Base-by-base conservation (phyloP, 2,888 invertebrate species). In the Sesamia inferens region DNA sequence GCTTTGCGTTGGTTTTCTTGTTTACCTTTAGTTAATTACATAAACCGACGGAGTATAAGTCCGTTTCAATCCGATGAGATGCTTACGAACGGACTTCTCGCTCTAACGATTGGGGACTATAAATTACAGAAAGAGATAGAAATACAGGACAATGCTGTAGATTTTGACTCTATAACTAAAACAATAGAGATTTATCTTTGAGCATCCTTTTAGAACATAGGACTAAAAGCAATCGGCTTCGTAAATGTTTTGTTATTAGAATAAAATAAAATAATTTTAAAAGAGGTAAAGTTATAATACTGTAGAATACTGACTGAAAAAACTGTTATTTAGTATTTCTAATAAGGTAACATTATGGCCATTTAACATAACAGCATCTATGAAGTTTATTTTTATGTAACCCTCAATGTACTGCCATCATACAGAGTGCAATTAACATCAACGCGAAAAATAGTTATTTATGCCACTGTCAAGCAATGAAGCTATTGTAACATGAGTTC, bases 201-300 rank as follows among this genome's bases (percentile, higher is more conserved):
- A 78, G 13, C 39, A 44, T 48, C 48, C 10, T 65, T 22, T 16
- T 24, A 58, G 13, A 68, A 54, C 31, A 62, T 22, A 31, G 19
- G 22, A 2, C 24, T 51, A 47, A 61, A 59, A 10, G 5, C 5
- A 51, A 68, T 48, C 80, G 80, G 63, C 2, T 4, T 67, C 76
- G 81, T 55, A 75, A 66, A 75, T 54, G 54, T 31, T 47, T 14
- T 19, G 5, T 16, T 22, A 39, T 0, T 39, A 55, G 22, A 57
- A 14, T 24, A 22, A n/a, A 24, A 48, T 19, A 39, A 54, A 58
- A 14, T 22, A 4, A 14, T 54, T 14, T 31, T 58, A 42, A 44
- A 6, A n/a, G 0, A 31, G 24, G 16, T 57, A 6, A 51, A 58
- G 54, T 68, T 47, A 72, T 75, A 78, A 78, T 78, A 80, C 64